Conservation (phyloP, 64 coral and sea anemone genomes). For the Stichodactyla mertensii region DNA sequence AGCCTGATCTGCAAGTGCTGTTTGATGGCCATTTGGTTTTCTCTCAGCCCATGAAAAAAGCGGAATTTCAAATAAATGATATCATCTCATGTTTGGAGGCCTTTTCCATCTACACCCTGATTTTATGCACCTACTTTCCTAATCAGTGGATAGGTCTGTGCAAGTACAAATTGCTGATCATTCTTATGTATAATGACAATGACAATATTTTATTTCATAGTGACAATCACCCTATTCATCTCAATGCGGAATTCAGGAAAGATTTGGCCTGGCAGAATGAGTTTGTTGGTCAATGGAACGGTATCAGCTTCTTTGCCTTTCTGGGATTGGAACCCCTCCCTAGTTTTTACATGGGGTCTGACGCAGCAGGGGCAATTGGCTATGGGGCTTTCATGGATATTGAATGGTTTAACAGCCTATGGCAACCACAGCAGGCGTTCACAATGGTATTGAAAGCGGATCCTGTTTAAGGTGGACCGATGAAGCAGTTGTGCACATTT, state of each 20-base stretch:
- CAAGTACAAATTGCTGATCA: too few species aligned
- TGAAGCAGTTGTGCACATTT: conserved; percentile 7
- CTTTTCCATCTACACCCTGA: too few species aligned
- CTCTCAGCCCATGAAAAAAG: too few species aligned
- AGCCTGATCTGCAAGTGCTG: too few species aligned
- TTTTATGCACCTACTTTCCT: too few species aligned
- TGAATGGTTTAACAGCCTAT: conserved; percentile 27
- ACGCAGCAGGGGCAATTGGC: conserved; percentile 14
- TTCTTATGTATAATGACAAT: too few species aligned
- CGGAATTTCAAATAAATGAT: too few species aligned
- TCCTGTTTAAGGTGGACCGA: neutral
- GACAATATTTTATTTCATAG: neutral
- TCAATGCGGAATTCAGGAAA: conserved; percentile 17
- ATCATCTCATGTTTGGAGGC: too few species aligned
- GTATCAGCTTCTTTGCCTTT: neutral
- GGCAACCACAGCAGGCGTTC: conserved; percentile 10
- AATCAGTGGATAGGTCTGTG: too few species aligned
- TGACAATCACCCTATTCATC: conserved; percentile 2
- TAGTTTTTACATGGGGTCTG: neutral
- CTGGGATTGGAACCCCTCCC: neutral
- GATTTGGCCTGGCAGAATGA: conserved; percentile 19
- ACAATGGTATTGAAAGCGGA: neutral
- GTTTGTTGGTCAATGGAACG: neutral
- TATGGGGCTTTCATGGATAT: conserved; percentile 21
- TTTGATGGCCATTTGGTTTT: too few species aligned